These are phyloP conservation scores for Saguinus imperator DNA, from an alignment of 2,113 vertebrate species.

Conservation along the genomic window DNA sequence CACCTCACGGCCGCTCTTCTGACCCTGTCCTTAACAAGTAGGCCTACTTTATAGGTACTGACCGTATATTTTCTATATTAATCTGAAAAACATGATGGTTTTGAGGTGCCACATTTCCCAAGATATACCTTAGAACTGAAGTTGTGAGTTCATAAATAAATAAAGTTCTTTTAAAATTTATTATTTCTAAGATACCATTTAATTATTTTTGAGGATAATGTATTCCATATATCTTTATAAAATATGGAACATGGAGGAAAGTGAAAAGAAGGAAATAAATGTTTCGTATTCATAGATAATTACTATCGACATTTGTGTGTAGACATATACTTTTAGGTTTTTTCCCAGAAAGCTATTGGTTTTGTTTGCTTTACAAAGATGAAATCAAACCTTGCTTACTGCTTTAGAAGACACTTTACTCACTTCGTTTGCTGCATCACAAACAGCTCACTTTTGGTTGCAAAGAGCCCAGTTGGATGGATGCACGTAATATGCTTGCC, in stretches of 20 bases:
- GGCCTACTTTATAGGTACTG: background rate
- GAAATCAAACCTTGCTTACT: background rate
- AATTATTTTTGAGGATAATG: background rate
- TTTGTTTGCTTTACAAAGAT: conserved; percentile 25
- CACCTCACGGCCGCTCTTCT: background rate
- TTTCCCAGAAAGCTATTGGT: background rate
- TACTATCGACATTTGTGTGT: background rate
- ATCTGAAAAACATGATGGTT: background rate
- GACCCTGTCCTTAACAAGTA: background rate
- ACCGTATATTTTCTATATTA: background rate
- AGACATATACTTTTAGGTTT: background rate
- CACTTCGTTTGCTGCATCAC: background rate
- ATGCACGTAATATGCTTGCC: background rate
- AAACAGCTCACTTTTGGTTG: background rate
- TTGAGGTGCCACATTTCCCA: background rate
- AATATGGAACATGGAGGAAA: background rate
- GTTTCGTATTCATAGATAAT: background rate
- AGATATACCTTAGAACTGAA: conserved; percentile 33
- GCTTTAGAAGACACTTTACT: background rate
- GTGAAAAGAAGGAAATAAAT: background rate
- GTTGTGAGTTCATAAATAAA: background rate
- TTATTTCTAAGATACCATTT: background rate
- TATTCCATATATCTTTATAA: background rate
- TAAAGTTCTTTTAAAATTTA: background rate
- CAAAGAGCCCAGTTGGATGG: background rate